phyloP scores from a whole-genome alignment of 2,888 invertebrate species.

The Napeogenes sylphis region DNA sequence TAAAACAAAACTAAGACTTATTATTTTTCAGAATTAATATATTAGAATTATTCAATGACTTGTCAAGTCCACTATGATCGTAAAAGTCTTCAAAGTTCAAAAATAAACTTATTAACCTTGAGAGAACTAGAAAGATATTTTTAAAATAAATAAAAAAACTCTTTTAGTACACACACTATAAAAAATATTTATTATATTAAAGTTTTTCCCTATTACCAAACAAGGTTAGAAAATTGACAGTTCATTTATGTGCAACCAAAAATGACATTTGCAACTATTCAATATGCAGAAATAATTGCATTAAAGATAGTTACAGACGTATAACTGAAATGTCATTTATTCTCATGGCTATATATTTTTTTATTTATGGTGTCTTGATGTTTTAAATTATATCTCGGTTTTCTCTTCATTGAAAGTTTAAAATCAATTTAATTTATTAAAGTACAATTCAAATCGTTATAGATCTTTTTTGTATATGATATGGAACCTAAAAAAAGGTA shows the following conservation, averaged over 20 bases:
- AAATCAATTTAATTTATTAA: too few species aligned
- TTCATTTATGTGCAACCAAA: conserved; percentile 10
- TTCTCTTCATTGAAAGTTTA: too few species aligned
- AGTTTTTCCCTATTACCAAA: conserved; percentile 18
- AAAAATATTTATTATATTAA: conserved; percentile 4
- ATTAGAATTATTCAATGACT: conserved; percentile 25
- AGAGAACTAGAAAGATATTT: neutral
- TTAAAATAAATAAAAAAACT: neutral
- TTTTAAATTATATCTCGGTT: too few species aligned
- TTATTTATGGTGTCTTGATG: neutral
- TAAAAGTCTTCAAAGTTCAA: neutral
- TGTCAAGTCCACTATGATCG: conserved; percentile 44
- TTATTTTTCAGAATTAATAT: conserved; percentile 22
- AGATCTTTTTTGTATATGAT: too few species aligned
- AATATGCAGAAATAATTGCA: conserved; percentile 27
- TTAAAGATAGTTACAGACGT: neutral
- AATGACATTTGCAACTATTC: conserved; percentile 15
- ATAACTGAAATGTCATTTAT: neutral
- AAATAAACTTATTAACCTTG: neutral
- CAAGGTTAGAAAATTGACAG: conserved; percentile 41
- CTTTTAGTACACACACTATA: neutral
- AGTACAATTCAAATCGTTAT: too few species aligned
- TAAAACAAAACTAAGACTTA: conserved; percentile 6
- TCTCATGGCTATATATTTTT: neutral
- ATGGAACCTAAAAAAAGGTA: too few species aligned